Conservation (phyloP, 2,113 vertebrate genomes). For the Varanus komodoensis region DNA sequence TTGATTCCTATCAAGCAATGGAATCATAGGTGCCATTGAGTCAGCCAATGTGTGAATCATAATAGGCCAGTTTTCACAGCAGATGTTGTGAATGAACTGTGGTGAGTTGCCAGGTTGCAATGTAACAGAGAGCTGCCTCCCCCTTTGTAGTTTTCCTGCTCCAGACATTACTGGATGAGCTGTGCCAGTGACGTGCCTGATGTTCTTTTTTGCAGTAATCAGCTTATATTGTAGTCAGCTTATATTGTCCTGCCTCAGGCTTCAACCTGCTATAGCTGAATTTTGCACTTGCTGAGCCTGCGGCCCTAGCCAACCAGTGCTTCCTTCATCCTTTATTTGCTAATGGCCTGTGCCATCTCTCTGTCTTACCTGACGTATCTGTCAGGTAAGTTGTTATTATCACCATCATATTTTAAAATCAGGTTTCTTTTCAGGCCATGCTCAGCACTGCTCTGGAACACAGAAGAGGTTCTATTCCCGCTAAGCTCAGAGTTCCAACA, state of each 20-base stretch:
- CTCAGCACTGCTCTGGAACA: slow-evolving; percentile 35
- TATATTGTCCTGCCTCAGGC: slow-evolving; percentile 62
- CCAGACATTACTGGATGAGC: neutral
- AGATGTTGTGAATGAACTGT: slow-evolving; percentile 12
- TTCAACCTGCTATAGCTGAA: slow-evolving; percentile 66
- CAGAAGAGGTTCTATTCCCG: slow-evolving; percentile 33
- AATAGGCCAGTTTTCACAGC: neutral
- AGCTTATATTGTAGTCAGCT: slow-evolving; percentile 54
- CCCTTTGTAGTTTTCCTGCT: accelerated
- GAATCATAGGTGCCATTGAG: neutral
- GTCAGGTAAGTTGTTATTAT: neutral
- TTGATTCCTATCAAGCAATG: neutral
- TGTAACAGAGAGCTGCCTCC: accelerated
- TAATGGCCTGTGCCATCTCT: slow-evolving; percentile 64
- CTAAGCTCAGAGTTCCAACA: neutral
- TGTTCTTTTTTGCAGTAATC: slow-evolving; percentile 59
- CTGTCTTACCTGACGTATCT: slow-evolving; percentile 53
- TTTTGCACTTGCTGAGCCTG: slow-evolving; percentile 64
- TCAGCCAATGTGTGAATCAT: neutral
- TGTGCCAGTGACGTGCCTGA: slow-evolving; percentile 48
- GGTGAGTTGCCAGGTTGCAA: neutral
- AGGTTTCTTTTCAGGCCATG: slow-evolving; percentile 18
- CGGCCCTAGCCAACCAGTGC: slow-evolving; percentile 66
- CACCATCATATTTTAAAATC: slow-evolving; percentile 16
- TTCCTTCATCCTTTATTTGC: slow-evolving; percentile 68